Conservation (phyloP, 2,888 invertebrate species). For the Drosophila neonasuta region DNA sequence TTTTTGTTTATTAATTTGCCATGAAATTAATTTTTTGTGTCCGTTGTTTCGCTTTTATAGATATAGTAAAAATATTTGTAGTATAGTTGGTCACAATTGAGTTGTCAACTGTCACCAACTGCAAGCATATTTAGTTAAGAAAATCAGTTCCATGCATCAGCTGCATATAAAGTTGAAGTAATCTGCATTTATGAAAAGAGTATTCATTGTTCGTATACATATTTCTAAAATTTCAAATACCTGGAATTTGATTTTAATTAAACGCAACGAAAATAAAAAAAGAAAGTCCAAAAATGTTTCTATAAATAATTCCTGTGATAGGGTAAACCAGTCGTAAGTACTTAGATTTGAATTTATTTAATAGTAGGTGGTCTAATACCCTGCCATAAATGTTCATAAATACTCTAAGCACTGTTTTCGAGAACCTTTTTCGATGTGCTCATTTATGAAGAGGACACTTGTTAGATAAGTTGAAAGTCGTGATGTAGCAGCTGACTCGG, state of each 20-base stretch:
- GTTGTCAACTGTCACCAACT: background rate
- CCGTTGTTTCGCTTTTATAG: conserved; percentile 14
- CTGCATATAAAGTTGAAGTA: background rate
- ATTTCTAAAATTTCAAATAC: background rate
- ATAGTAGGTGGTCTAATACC: conserved; percentile 16
- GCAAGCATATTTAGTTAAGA: background rate
- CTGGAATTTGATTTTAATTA: background rate
- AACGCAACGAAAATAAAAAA: background rate
- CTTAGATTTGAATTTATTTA: background rate
- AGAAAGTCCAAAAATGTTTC: background rate
- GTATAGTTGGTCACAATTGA: conserved; percentile 2
- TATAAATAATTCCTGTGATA: conserved; percentile 1
- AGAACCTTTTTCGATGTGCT: conserved; percentile 35
- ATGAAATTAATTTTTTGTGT: conserved; percentile 55
- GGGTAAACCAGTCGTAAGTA: background rate
- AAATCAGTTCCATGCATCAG: background rate
- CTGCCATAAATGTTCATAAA: conserved; percentile 10
- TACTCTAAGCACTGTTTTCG: conserved; percentile 12
- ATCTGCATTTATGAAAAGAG: background rate
- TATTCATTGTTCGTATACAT: background rate
- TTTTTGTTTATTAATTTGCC: conserved; percentile 46
- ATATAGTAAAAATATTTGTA: conserved; percentile 1
- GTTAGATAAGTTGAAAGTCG: conserved; percentile 42
- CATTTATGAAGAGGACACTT: conserved; percentile 42
- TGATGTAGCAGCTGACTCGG: conserved; percentile 28